Evolutionary conservation across 2,113 vertebrate species (phyloP), one percentile per base, ranked within the genome.

Genomic region (Prolemur simus): DNA sequence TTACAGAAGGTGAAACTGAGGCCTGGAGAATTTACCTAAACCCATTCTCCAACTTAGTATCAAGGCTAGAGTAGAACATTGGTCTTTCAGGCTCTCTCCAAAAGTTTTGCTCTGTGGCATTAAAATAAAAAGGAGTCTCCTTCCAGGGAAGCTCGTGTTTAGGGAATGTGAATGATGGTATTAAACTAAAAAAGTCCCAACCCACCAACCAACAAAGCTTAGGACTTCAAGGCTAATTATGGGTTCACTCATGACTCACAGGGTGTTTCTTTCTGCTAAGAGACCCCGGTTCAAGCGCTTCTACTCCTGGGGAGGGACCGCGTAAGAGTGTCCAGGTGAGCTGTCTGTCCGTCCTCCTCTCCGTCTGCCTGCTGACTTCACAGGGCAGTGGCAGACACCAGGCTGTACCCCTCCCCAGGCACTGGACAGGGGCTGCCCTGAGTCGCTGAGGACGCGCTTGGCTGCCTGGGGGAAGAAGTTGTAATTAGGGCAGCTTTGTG

Each of bases 401-500:
- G 82, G 87, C 74, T 32, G 42, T 12, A 21, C 64, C 60, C 6
- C 6, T 92, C 66, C 86, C 78, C 74, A 29, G 37, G 47, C 45
- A 63, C 83, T 29, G 84, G 49, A 39, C 68, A 39, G 60, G 82
- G 88, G 58, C 77, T 54, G 87, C 82, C 18, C 1, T 1, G 37
- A 87, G 85, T 80, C 29, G 9, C 71, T n/a, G 34, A 39, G 81
- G 91, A 89, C 0, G 9, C 27, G 0, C 58, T 73, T 0, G 9
- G 69, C 32, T 15, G 8, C 94, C 71, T 25, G 17, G 64, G 47
- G 47, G 77, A 45, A 52, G 76, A 94, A 64, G 68, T 69, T 93
- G 37, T 97, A 95, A 96, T 97, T 96, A 94, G 13, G 18, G 77
- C 21, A 56, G 94, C 96, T 95, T 87, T 49, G 84, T 84, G 96